Percentiles rank a stretch among this genome's conserved stretches.
Evolutionary conservation across 1,140 invertebrate species (phyloP).

Genomic region (Habropoda laboriosa): DNA sequence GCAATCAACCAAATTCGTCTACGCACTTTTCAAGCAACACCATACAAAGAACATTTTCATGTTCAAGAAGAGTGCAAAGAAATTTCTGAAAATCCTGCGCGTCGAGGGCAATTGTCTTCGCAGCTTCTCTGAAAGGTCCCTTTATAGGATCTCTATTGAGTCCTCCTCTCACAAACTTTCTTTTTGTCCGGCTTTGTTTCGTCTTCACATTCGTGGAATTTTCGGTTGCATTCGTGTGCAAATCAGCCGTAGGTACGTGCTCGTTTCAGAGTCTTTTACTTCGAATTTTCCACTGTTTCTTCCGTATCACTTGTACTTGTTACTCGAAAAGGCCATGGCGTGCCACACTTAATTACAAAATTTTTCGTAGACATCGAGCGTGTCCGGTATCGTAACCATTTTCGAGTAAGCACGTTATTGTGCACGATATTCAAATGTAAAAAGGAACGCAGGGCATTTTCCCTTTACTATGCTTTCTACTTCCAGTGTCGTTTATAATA

Average conservation of each 20-base stretch:
- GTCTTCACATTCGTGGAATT: slow-evolving; percentile 28
- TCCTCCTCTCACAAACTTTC: background rate
- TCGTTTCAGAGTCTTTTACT: slow-evolving; percentile 2
- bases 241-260: slow-evolving; percentile 26
- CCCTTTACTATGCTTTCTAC: background rate
- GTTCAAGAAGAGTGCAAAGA: background rate
- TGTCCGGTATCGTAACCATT: slow-evolving; percentile 26
- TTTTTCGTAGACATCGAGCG: slow-evolving; percentile 21
- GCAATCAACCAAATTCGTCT: too few species aligned
- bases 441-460: background rate
- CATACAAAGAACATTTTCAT: too few species aligned
- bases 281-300: slow-evolving; percentile 31
- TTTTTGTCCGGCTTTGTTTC: slow-evolving; percentile 1
- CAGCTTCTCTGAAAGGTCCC: background rate
- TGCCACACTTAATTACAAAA: background rate
- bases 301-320: background rate
- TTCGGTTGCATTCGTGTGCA: slow-evolving; percentile 38
- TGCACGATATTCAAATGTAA: slow-evolving; percentile 1
- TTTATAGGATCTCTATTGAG: background rate
- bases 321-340: background rate
- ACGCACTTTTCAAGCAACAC: too few species aligned
- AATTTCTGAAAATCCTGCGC: background rate
- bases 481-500: background rate
- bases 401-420: background rate
- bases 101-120: background rate